Base-by-base conservation (phyloP, 2,797 vertebrate genomes). In the Prunella strophiata region DNA sequence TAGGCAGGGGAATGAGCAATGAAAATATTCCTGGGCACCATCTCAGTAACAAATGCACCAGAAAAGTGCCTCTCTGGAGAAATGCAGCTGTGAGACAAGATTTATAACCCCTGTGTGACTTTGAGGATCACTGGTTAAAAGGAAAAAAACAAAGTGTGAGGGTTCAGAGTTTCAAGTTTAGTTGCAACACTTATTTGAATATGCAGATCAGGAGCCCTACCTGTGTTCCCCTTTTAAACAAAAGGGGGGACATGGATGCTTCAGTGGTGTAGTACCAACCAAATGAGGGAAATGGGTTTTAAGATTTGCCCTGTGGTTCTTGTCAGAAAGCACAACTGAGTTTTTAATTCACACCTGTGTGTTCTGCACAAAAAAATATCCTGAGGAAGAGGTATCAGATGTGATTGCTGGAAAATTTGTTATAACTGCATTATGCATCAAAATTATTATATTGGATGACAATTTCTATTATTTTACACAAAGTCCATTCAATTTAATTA, bases 401-500 rank as follows among this genome's bases (percentile, higher is more conserved):
- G 36, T 89, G 93, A 94, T 92, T 84, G 77, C 51, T 84, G 66
- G 52, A 71, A 89, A 89, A 91, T 45, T 79, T 92, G 54, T 94
- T 92, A 42, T 84, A 96, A 91, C 91, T 90, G 71, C 91, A 72
- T 88, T 96, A 77, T 52, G 38, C 77, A 77, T 94, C 57, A 75
- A 93, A 96, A 96, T 95, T 95, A 94, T 77, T 94, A 61, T 79
- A 91, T 89, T 92, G 84, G 68, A 54, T 95, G 94, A 77, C 84
- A 95, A 92, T 91, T 89, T 90, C 72, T 91, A 83, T 94, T 97
- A 85, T 94, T 97, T 97, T 94, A 42, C 81, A 73, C 19, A 84
- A 94, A 61, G 91, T 97, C 91, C 86, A 78, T 89, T 96, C 67
- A 73, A 32, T 96, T 95, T 96, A 79, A 83, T 93, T 95, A 63